phyloP scores from a whole-genome alignment of 2,888 invertebrate species.

The Seira sanloemensis region DNA sequence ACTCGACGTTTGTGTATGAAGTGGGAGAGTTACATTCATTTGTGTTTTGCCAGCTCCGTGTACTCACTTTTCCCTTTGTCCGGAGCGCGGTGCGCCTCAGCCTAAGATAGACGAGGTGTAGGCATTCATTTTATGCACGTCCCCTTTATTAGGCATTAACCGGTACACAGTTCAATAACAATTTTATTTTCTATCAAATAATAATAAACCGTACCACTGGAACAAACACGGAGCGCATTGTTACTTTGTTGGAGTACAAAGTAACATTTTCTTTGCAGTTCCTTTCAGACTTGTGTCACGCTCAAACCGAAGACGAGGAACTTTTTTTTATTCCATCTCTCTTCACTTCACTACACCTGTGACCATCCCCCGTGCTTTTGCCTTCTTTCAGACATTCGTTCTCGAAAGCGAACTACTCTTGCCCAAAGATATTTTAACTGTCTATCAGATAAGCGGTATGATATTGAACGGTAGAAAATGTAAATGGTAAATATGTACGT shows the following conservation, averaged over 20 bases:
- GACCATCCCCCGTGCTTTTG: background rate
- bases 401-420: too few species aligned
- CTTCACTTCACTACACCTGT: slow-evolving; percentile 4
- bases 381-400: background rate
- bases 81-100: too few species aligned
- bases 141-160: background rate
- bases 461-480: background rate
- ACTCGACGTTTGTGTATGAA: background rate
- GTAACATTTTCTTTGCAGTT: background rate
- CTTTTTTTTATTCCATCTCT: background rate
- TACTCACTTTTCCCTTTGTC: too few species aligned
- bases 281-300: background rate
- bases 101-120: too few species aligned
- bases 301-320: background rate
- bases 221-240: background rate
- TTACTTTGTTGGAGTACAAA: background rate
- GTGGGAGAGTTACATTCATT: background rate
- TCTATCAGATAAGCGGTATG: background rate
- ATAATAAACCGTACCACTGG: background rate
- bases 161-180: background rate
- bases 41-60: too few species aligned
- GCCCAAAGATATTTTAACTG: background rate
- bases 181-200: slow-evolving; percentile 4
- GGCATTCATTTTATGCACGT: slow-evolving; percentile 4
- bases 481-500: background rate